These are phyloP conservation scores for Contarinia nasturtii DNA, from an alignment of 1,140 invertebrate genomes.

Conservation along the genomic window DNA sequence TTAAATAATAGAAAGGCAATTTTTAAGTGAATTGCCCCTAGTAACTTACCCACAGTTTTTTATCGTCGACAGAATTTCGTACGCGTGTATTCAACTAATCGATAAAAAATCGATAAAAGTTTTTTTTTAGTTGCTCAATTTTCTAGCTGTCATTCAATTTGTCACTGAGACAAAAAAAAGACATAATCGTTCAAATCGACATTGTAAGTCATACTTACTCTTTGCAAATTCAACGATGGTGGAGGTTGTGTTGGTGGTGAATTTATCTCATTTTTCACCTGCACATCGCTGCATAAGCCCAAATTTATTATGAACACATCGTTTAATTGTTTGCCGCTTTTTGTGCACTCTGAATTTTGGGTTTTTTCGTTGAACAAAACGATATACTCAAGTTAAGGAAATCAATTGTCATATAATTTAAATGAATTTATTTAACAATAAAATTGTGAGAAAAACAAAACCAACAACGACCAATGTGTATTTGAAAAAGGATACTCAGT, in stretches of 20 bases:
- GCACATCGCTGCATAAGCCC: constrained; percentile 70
- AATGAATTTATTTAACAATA: neutral
- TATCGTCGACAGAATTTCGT: constrained; percentile 70
- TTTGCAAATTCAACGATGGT: constrained; percentile 62
- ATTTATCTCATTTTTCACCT: constrained; percentile 66
- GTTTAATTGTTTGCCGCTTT: constrained; percentile 31
- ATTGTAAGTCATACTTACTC: constrained; percentile 31
- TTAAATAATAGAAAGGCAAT: too few relatives aligned
- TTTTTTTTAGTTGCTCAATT: neutral
- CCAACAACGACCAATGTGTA: neutral
- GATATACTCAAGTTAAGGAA: constrained; percentile 34
- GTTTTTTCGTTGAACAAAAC: too few relatives aligned
- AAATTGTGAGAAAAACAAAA: too few relatives aligned
- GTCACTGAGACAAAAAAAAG: too few relatives aligned
- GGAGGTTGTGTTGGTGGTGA: constrained; percentile 44
- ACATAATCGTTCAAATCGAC: too few relatives aligned
- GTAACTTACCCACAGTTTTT: constrained; percentile 59
- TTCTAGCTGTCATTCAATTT: too few relatives aligned
- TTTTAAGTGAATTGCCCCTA: too few relatives aligned
- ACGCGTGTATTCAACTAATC: constrained; percentile 54
- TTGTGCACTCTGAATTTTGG: too few relatives aligned
- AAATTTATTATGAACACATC: constrained; percentile 82
- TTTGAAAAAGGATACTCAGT: constrained; percentile 34
- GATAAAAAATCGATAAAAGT: neutral
- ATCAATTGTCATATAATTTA: constrained; percentile 38